phyloP scores from a whole-genome alignment of 2,113 vertebrate genomes.

The Zapornia atra region DNA sequence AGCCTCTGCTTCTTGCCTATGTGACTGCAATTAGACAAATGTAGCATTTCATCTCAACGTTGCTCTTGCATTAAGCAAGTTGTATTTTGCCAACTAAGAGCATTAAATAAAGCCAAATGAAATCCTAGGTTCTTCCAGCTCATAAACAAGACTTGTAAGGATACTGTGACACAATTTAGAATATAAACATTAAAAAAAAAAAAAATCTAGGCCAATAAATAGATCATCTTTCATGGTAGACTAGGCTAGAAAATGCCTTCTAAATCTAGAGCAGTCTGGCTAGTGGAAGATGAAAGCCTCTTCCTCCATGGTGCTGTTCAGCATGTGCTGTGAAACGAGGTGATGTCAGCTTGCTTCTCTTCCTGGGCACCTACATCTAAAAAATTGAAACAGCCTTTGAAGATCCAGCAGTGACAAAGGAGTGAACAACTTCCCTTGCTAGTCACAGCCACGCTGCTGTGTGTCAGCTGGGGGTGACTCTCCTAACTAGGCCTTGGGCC shows the following conservation, averaged over 20 bases:
- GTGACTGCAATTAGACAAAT: not conserved
- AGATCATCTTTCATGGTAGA: slow-evolving; percentile 55
- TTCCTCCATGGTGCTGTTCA: slow-evolving; percentile 31
- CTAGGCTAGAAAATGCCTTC: slow-evolving; percentile 3
- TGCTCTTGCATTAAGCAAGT: not conserved
- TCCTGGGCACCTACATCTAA: slow-evolving; percentile 46
- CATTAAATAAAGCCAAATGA: not conserved
- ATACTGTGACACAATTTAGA: not conserved
- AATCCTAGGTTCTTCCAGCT: not conserved
- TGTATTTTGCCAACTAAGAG: not conserved
- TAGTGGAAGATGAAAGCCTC: slow-evolving; percentile 60
- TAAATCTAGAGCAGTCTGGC: slow-evolving; percentile 63
- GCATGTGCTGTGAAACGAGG: slow-evolving; percentile 22
- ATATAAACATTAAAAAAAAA: not conserved
- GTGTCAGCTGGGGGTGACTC: slow-evolving; percentile 3
- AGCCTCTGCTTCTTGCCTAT: not conserved
- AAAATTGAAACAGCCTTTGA: slow-evolving; percentile 43
- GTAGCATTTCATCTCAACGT: not conserved
- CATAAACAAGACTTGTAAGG: not conserved
- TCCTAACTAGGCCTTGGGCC: slow-evolving; percentile 11
- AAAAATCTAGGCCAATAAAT: slow-evolving; percentile 66
- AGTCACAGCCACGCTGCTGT: not conserved
- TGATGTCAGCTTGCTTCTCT: slow-evolving; percentile 1
- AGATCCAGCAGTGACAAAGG: slow-evolving; percentile 24
- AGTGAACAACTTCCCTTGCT: slow-evolving; percentile 25